Evolutionary conservation across 2,888 invertebrate species (phyloP).

Genomic region (Eurois occulta): DNA sequence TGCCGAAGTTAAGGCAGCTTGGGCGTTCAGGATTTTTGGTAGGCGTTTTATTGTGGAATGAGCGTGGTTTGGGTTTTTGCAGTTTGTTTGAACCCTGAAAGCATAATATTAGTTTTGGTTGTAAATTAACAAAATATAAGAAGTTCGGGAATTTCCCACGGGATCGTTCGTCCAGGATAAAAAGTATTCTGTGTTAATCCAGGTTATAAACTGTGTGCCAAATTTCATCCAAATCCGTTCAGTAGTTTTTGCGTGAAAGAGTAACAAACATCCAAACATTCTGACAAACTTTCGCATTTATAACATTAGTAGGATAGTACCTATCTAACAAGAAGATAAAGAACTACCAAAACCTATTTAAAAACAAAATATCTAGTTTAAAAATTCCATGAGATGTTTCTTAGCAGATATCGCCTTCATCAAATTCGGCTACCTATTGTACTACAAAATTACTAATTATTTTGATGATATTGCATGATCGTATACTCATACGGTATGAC

Average conservation of each 20-base stretch:
- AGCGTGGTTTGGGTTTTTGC: background rate
- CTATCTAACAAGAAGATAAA: too few species aligned
- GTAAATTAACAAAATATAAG: background rate
- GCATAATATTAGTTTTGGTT: background rate
- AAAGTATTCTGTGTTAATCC: too few species aligned
- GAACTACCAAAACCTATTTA: background rate
- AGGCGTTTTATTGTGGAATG: constrained; percentile 61
- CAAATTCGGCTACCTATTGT: background rate
- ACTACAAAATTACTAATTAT: background rate
- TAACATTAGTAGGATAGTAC: too few species aligned
- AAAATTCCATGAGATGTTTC: background rate
- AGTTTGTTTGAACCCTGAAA: constrained; percentile 28
- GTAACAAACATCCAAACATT: too few species aligned
- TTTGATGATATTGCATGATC: background rate
- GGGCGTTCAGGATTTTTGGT: constrained; percentile 95
- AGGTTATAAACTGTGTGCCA: too few species aligned
- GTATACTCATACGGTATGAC: background rate
- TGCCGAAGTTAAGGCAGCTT: constrained; percentile 92
- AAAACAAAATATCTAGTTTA: background rate
- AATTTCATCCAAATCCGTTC: too few species aligned
- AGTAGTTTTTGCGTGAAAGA: too few species aligned
- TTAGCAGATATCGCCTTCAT: background rate
- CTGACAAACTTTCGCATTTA: too few species aligned
- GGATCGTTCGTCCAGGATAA: too few species aligned
- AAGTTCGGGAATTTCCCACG: too few species aligned